Evolutionary conservation across 2,113 vertebrate genomes (phyloP).

Genomic region (Anthoscopus minutus): DNA sequence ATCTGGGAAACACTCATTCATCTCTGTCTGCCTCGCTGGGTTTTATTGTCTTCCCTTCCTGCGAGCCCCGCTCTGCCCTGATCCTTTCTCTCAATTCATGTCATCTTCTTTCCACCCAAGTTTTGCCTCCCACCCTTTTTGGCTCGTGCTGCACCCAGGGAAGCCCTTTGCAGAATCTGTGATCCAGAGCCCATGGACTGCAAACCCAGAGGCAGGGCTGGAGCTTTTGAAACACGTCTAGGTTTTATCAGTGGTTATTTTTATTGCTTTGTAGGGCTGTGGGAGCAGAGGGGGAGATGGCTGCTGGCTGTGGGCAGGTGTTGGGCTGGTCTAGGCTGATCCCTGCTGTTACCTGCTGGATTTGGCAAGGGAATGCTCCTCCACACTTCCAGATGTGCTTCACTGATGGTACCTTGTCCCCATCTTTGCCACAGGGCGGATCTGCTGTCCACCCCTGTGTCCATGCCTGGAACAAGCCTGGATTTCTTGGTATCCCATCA

Average conservation of each 20-base stretch:
- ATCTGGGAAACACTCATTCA: constrained; percentile 53
- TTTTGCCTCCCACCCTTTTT: neutral
- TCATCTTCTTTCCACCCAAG: neutral
- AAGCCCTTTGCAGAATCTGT: neutral
- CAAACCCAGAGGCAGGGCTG: neutral
- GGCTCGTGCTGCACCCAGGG: neutral
- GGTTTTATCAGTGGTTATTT: neutral
- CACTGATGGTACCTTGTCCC: neutral
- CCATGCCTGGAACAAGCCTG: neutral
- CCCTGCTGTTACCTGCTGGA: fast-evolving
- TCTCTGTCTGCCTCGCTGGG: constrained; percentile 29
- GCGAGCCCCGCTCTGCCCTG: neutral
- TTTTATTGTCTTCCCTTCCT: constrained; percentile 25
- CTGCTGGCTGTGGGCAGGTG: neutral
- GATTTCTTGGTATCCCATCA: neutral
- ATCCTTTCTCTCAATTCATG: neutral
- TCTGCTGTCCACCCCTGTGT: neutral
- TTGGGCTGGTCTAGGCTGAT: neutral
- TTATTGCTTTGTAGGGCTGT: neutral
- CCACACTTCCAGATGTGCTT: neutral
- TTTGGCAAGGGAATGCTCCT: neutral
- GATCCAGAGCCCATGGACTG: neutral
- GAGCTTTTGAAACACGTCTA: fast-evolving
- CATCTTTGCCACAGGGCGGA: fast-evolving
- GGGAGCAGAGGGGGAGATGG: neutral